Percentiles rank a stretch among this genome's conserved stretches.
phyloP scores from a whole-genome alignment of 2,888 invertebrate genomes.

The Agelastica alni region DNA sequence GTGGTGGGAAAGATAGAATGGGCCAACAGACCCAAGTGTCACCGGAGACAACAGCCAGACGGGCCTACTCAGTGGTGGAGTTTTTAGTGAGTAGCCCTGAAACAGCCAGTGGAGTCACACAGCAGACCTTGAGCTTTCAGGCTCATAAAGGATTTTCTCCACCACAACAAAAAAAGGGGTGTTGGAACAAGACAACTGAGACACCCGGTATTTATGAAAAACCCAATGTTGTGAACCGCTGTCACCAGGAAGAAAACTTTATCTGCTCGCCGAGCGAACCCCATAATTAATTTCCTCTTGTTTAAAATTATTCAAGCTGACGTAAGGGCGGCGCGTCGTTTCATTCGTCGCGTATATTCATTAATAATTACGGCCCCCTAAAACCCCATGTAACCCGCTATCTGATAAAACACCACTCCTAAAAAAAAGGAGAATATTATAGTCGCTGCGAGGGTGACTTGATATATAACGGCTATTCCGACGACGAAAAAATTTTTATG shows the following conservation, averaged over 20 bases:
- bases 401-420: constrained; percentile 46
- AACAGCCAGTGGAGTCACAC: too few species aligned
- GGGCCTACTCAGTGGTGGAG: too few species aligned
- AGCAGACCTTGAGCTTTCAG: too few species aligned
- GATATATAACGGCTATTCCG: constrained; percentile 50
- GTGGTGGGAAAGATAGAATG: too few species aligned
- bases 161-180: too few species aligned
- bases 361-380: constrained; percentile 36
- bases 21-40: too few species aligned
- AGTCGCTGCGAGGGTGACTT: constrained; percentile 47
- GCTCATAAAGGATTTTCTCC: too few species aligned
- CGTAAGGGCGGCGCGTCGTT: background rate
- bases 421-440: constrained; percentile 39
- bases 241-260: background rate
- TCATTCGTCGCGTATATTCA: constrained; percentile 9
- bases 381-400: constrained; percentile 37
- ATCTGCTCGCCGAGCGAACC: background rate
- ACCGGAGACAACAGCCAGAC: too few species aligned
- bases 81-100: too few species aligned
- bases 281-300: constrained; percentile 19
- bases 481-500: constrained; percentile 53
- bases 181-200: too few species aligned
- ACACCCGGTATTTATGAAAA: too few species aligned
- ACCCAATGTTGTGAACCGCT: background rate
- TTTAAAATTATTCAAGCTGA: constrained; percentile 17